Evolutionary conservation across 2,888 invertebrate genomes (phyloP), one percentile per base, ranked within the genome.

Genomic region (Erebia epiphron): DNA sequence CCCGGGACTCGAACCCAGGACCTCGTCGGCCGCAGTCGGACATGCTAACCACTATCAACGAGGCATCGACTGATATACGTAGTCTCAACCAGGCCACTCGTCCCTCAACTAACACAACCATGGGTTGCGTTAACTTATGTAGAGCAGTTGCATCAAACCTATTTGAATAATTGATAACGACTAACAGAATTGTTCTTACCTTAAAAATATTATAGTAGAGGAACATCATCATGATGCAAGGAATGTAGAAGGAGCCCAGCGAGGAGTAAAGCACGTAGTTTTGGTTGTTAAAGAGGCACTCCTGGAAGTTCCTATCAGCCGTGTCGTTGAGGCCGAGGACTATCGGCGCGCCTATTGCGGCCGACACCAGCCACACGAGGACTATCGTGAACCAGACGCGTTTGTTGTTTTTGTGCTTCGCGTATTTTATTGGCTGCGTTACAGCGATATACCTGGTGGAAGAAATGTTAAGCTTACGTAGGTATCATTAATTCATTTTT

Each of bases 181-280:
- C 26, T 35, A 1, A 35, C 35, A 35, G 7, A 54, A 10, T 2
- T 57, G 26, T 14, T 14, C 21, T 94, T 79, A 98, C 98, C 96
- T 97, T 97, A 94, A 99, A 99, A 91, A 99, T 99, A 91, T 96
- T 97, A 94, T 97, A 98, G 91, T 99, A 99, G 74, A 99, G 96
- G 89, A 98, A 98, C 90, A 99, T 97, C 98, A 99, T 99, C 81
- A 99, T 98, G 85, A 99, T 96, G 88, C 99, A 98, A 46, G 99
- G 99, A 83, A 99, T 98, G 93, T 99, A 99, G 95, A 99, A 99
- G 79, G 99, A 99, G 75, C 98, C 98, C 79, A 99, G 95, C 71
- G 99, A 99, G 9, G 99, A 99, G 92, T 98, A 98, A 82, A 99
- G 97, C 84, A 99, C 98, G 91, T 99, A 99, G 94, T 99, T 98